Percentiles rank a stretch among this genome's conserved stretches.
These are phyloP conservation scores for Dasysyrphus albostriatus DNA, from an alignment of 2,888 invertebrate species.

Conservation along the genomic window DNA sequence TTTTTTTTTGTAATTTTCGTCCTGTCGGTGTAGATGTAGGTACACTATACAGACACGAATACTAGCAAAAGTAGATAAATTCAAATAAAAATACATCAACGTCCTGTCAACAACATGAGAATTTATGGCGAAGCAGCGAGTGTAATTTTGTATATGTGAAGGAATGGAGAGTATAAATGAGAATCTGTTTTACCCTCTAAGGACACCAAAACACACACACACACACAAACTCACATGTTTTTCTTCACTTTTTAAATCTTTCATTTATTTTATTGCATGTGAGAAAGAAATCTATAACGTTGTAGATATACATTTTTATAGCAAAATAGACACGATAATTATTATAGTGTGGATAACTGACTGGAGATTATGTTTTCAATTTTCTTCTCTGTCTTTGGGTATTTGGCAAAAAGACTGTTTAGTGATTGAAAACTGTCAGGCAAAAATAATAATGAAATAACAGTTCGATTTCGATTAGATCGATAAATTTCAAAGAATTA, in stretches of 20 bases:
- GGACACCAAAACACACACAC: slow-evolving; percentile 2
- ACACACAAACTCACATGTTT: neutral
- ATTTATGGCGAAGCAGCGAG: slow-evolving; percentile 49
- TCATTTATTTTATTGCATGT: slow-evolving; percentile 25
- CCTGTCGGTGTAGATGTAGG: neutral
- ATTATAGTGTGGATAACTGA: slow-evolving; percentile 43
- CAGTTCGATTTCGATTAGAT: too few species aligned
- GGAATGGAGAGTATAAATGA: slow-evolving; percentile 53
- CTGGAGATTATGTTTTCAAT: slow-evolving; percentile 20
- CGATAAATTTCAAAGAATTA: too few species aligned
- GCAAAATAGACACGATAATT: slow-evolving; percentile 41
- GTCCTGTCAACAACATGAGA: slow-evolving; percentile 33
- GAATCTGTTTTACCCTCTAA: neutral
- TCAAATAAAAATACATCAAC: slow-evolving; percentile 25
- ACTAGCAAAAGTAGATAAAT: slow-evolving; percentile 11
- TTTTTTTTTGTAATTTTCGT: neutral
- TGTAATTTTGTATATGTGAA: slow-evolving; percentile 46
- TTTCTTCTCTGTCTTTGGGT: too few species aligned
- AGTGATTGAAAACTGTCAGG: too few species aligned
- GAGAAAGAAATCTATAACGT: neutral
- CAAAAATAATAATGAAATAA: too few species aligned
- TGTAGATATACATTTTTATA: slow-evolving; percentile 8
- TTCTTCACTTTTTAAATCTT: neutral
- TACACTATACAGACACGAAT: neutral
- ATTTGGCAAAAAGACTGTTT: too few species aligned